phyloP scores from a whole-genome alignment of 2,888 invertebrate species.

The Coenonympha glycerion region DNA sequence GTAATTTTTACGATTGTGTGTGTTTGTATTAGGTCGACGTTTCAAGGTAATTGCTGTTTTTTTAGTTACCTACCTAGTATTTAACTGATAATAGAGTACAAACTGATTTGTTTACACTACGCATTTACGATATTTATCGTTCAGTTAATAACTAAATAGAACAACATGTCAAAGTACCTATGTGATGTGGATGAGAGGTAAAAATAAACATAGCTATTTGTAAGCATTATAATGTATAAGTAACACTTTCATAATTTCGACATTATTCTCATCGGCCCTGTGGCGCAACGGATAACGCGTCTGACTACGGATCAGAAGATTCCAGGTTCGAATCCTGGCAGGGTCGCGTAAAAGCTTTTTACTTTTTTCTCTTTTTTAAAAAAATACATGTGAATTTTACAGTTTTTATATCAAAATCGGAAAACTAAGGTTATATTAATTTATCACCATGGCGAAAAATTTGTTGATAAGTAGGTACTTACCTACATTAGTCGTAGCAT shows the following conservation, averaged over 20 bases:
- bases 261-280: constrained; percentile 58
- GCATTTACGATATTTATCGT: no score
- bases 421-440: no score
- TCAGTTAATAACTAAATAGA: no score
- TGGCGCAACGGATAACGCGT: constrained; percentile 82
- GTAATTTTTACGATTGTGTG: constrained; percentile 6
- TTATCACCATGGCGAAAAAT: no score
- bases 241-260: constrained; percentile 1
- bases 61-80: background rate
- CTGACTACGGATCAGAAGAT: constrained; percentile 83
- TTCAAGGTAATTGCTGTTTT: constrained; percentile 15
- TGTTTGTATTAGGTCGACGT: constrained; percentile 6
- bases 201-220: no score
- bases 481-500: no score
- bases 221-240: background rate
- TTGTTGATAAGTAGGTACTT: no score
- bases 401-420: no score
- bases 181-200: no score
- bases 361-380: background rate
- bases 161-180: no score
- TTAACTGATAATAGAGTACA: background rate
- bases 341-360: constrained; percentile 52
- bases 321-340: constrained; percentile 81
- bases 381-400: background rate
- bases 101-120: background rate